Conservation (phyloP, 2,113 vertebrate species). For the Fulica atra region DNA sequence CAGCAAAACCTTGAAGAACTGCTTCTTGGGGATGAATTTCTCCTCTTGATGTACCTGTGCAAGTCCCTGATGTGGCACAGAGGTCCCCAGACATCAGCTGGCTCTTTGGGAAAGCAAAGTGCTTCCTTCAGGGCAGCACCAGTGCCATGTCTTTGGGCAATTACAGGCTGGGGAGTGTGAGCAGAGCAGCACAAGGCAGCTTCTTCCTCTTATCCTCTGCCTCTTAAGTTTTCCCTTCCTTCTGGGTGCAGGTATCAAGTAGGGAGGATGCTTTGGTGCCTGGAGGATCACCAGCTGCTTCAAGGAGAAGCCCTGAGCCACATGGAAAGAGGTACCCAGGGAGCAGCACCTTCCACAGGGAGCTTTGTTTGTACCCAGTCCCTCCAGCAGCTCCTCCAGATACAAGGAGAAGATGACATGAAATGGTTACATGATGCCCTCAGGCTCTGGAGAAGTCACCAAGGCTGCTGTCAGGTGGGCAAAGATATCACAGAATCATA, state of each 20-base stretch:
- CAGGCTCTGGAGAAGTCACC: neutral
- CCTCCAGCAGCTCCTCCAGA: neutral
- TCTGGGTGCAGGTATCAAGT: neutral
- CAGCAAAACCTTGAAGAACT: constrained; percentile 19
- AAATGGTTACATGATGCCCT: fast-evolving
- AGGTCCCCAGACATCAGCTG: neutral
- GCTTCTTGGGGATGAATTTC: neutral
- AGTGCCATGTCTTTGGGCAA: neutral
- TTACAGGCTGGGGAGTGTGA: neutral
- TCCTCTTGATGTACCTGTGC: neutral
- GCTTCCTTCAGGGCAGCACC: neutral
- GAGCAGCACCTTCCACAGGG: neutral
- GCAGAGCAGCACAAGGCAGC: neutral
- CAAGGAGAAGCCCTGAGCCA: neutral
- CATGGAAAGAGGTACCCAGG: fast-evolving
- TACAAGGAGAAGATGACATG: fast-evolving
- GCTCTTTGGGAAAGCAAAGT: neutral
- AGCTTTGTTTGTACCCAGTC: neutral
- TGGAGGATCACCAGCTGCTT: neutral
- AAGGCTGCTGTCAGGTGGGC: neutral
- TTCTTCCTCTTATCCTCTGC: neutral
- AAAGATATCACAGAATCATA: neutral
- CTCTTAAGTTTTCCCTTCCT: neutral
- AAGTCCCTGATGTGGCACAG: neutral
- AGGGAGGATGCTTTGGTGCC: neutral